A percentile compares a stretch with the other conserved stretches of the same genome.
Conservation (phyloP, 2,888 invertebrate species). For the Theodoxus fluviatilis region DNA sequence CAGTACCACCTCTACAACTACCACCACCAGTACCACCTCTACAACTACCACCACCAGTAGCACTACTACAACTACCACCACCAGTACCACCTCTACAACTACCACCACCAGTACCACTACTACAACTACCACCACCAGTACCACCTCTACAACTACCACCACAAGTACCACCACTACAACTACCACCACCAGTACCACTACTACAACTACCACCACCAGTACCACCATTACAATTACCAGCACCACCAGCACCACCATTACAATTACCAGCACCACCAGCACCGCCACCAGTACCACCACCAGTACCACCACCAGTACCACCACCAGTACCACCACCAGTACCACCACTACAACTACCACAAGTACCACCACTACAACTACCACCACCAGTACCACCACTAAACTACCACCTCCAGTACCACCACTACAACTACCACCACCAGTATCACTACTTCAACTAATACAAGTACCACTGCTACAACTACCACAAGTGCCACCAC, state of each 20-base stretch:
- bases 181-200: constrained; percentile 12
- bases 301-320: background rate
- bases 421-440: background rate
- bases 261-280: background rate
- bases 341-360: background rate
- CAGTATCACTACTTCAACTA: background rate
- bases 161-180: constrained; percentile 16
- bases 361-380: too few species aligned
- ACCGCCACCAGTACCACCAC: background rate
- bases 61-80: constrained; percentile 12
- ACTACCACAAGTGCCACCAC: background rate
- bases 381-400: too few species aligned
- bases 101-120: constrained; percentile 10
- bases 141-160: constrained; percentile 9
- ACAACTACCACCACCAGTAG: constrained; percentile 4
- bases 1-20: background rate
- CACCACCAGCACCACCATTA: background rate
- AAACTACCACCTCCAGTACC: background rate
- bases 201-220: background rate
- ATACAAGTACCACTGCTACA: background rate
- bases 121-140: constrained; percentile 14
- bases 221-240: background rate
- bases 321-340: background rate
- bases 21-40: background rate
- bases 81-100: constrained; percentile 8